Percentiles rank a stretch among this genome's conserved stretches.
Conservation (phyloP, 2,797 vertebrate species). For the Gastrophryne carolinensis region DNA sequence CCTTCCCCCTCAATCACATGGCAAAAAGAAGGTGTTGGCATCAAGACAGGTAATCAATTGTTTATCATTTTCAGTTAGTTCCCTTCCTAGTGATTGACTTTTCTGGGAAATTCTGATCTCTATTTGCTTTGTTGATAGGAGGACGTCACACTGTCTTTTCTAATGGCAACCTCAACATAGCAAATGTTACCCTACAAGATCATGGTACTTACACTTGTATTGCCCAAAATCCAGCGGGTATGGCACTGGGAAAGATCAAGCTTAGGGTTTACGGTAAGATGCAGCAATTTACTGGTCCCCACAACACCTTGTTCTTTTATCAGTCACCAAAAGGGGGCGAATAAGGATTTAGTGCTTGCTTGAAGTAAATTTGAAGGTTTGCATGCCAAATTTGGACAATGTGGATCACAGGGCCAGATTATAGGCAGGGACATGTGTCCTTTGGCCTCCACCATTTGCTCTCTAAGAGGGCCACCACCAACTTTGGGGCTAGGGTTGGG, state of each 20-base stretch:
- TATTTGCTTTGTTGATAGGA: constrained; percentile 68
- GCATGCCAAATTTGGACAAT: too few relatives aligned
- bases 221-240: constrained; percentile 93
- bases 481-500: too few relatives aligned
- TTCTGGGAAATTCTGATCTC: background rate
- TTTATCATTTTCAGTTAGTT: background rate
- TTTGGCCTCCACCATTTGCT: too few relatives aligned
- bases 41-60: constrained; percentile 73
- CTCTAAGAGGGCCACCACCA: too few relatives aligned
- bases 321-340: too few relatives aligned
- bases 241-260: constrained; percentile 90
- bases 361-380: too few relatives aligned
- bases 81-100: background rate
- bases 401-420: too few relatives aligned
- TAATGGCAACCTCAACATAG: constrained; percentile 84
- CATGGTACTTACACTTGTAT: constrained; percentile 91
- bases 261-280: constrained; percentile 87
- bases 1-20: constrained; percentile 87
- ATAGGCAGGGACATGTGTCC: too few relatives aligned
- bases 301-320: too few relatives aligned
- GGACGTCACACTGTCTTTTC: constrained; percentile 77
- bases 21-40: constrained; percentile 94
- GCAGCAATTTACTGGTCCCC: too few relatives aligned
- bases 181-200: constrained; percentile 77
- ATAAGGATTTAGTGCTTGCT: too few relatives aligned